phyloP scores from a whole-genome alignment of 2,888 invertebrate genomes.

The Eupeodes latifasciatus region DNA sequence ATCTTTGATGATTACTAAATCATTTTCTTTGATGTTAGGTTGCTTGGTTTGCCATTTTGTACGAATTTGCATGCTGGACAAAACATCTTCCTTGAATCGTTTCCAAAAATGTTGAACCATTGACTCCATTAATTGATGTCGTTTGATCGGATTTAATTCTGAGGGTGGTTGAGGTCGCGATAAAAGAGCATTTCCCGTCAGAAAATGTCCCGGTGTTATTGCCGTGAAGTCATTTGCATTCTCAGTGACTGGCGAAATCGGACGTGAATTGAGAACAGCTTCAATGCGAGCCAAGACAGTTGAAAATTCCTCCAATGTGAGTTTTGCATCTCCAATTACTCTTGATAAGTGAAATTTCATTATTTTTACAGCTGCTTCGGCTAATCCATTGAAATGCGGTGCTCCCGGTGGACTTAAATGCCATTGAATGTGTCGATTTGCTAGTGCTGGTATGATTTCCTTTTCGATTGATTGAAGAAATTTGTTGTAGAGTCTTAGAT shows the following conservation, averaged over 20 bases:
- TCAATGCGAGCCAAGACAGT: neutral
- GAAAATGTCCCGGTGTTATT: neutral
- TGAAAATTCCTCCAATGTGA: neutral
- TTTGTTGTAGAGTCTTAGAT: neutral
- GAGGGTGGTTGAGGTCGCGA: neutral
- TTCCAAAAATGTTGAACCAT: neutral
- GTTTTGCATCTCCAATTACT: neutral
- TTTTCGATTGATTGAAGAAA: neutral
- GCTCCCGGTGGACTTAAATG: neutral
- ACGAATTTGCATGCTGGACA: conserved; percentile 26
- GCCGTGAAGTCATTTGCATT: neutral
- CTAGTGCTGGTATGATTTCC: neutral
- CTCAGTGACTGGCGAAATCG: neutral
- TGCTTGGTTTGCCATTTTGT: conserved; percentile 31
- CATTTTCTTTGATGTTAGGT: conserved; percentile 35
- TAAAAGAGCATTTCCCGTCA: neutral
- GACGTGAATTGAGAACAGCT: neutral
- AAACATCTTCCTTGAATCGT: neutral
- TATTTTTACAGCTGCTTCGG: neutral
- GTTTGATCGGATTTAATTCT: neutral
- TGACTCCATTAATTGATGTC: neutral
- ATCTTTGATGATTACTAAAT: neutral
- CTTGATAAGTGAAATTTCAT: neutral
- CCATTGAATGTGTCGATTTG: neutral
- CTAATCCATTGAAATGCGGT: neutral